phyloP scores from a whole-genome alignment of 2,113 vertebrate species.

The Amazona vittata region DNA sequence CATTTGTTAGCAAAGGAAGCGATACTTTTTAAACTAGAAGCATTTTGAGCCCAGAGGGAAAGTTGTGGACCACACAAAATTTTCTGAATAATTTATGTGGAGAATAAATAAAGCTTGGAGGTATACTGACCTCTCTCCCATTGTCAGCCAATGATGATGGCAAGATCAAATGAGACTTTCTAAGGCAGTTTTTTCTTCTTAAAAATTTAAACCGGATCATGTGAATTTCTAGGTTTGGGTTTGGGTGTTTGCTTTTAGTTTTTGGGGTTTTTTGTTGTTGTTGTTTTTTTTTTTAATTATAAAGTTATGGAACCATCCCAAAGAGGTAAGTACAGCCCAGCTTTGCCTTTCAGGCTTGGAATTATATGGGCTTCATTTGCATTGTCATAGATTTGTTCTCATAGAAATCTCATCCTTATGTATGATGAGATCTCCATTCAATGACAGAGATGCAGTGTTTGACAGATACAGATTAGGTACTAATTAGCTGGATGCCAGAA shows the following conservation, averaged over 20 bases:
- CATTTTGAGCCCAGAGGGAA: neutral
- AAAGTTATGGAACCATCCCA: neutral
- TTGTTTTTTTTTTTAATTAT: neutral
- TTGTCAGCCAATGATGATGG: neutral
- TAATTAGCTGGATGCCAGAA: neutral
- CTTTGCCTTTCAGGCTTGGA: neutral
- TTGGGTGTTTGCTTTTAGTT: neutral
- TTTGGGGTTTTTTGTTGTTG: neutral
- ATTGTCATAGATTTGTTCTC: neutral
- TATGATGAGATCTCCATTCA: neutral
- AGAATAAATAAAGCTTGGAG: neutral
- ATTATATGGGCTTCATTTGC: neutral
- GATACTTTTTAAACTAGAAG: neutral
- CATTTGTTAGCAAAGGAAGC: neutral
- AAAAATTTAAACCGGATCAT: neutral
- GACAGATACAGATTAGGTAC: neutral
- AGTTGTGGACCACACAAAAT: fast-evolving
- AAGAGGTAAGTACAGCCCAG: neutral
- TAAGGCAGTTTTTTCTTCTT: neutral
- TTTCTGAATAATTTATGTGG: neutral
- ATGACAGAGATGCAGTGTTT: neutral
- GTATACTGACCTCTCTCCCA: neutral
- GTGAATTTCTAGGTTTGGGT: fast-evolving
- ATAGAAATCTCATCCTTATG: neutral
- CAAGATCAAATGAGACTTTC: neutral